Evolutionary conservation across 2,888 invertebrate species (phyloP).

Genomic region (Macropis europaea): DNA sequence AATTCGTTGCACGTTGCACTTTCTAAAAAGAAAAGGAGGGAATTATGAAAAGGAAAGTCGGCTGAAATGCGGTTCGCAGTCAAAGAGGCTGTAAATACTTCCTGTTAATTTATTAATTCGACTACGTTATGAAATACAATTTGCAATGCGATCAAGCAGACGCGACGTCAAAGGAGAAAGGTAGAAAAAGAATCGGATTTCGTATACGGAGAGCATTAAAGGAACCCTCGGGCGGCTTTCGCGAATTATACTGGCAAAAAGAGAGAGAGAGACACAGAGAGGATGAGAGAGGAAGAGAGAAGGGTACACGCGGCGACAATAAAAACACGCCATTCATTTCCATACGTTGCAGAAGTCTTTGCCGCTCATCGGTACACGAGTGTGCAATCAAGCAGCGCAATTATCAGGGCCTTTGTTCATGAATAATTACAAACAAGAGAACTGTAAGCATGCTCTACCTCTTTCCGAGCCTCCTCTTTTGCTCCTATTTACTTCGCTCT

Average conservation of each 20-base stretch:
- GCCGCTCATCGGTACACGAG: conserved; percentile 70
- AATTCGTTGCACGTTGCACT: conserved; percentile 22
- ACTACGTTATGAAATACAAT: conserved; percentile 26
- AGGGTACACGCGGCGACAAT: conserved; percentile 51
- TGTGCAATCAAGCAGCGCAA: conserved; percentile 76
- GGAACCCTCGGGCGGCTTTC: conserved; percentile 54
- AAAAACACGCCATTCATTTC: conserved; percentile 72
- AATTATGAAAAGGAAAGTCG: conserved; percentile 28
- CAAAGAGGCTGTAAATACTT: conserved; percentile 17
- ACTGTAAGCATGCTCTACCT: conserved; percentile 53
- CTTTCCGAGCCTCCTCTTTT: conserved; percentile 50
- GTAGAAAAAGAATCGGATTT: conserved; percentile 36
- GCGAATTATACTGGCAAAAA: conserved; percentile 53
- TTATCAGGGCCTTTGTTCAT: conserved; percentile 77
- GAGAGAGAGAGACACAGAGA: background rate
- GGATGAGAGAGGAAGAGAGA: conserved; percentile 13
- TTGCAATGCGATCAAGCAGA: conserved; percentile 37
- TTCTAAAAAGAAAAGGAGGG: conserved; percentile 34
- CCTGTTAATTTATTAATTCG: conserved; percentile 23
- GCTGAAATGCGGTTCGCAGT: background rate
- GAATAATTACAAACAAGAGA: conserved; percentile 76
- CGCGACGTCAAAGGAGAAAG: conserved; percentile 40
- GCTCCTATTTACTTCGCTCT: conserved; percentile 51
- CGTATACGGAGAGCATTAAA: conserved; percentile 40
- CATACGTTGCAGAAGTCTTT: conserved; percentile 66